Conservation (phyloP, 2,113 vertebrate genomes). For the Nyctibius bracteatus region DNA sequence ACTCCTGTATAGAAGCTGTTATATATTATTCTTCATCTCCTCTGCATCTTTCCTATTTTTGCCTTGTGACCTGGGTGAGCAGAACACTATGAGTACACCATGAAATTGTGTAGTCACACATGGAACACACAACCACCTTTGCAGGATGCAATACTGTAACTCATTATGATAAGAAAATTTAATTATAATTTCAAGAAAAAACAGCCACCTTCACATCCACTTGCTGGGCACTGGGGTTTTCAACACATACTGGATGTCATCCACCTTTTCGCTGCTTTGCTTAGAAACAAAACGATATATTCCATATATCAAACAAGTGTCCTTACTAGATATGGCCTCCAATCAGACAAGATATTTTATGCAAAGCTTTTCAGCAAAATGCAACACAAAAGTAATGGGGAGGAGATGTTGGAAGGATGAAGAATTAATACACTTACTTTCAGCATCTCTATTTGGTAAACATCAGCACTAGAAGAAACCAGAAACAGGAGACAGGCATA, state of each 20-base stretch:
- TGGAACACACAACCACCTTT: background rate
- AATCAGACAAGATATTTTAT: rapidly evolving
- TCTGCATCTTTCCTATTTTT: background rate
- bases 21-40: background rate
- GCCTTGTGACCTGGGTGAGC: background rate
- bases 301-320: background rate
- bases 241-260: background rate
- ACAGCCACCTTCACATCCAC: background rate
- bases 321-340: background rate
- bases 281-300: background rate
- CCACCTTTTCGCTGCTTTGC: background rate
- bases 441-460: background rate
- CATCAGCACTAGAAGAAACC: background rate
- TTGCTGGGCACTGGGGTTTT: background rate
- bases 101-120: background rate
- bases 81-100: background rate
- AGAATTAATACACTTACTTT: background rate
- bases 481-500: background rate
- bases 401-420: background rate
- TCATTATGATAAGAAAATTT: background rate
- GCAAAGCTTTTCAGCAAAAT: background rate
- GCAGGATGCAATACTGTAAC: background rate
- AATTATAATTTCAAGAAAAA: background rate
- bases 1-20: background rate
- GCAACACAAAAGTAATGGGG: background rate